Evolutionary conservation across 1,140 invertebrate species (phyloP).

Genomic region (Aphelinus certus): DNA sequence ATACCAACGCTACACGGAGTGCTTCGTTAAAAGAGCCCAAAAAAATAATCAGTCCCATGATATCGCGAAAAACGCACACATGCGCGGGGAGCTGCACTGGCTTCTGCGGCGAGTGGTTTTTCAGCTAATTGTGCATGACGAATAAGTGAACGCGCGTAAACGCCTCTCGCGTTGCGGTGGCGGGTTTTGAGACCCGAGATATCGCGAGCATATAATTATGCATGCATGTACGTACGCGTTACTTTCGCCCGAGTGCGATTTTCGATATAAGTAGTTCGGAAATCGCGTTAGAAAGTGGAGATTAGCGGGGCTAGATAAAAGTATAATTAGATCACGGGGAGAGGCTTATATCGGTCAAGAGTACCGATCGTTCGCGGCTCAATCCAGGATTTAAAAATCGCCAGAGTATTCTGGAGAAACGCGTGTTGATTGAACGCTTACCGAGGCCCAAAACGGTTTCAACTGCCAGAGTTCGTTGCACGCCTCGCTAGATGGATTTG

Average conservation of each 20-base stretch:
- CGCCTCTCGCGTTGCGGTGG: too few relatives aligned
- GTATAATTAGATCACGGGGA: conserved; percentile 28
- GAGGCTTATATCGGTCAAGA: conserved; percentile 21
- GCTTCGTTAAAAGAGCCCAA: too few relatives aligned
- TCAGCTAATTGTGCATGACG: conserved; percentile 23
- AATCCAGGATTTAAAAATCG: conserved; percentile 4
- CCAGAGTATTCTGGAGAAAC: background rate
- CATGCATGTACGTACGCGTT: background rate
- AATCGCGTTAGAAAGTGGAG: conserved; percentile 46
- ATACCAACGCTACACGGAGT: too few relatives aligned
- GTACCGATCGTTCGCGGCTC: background rate
- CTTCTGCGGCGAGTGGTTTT: background rate
- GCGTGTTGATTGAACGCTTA: too few relatives aligned
- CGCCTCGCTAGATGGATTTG: too few relatives aligned
- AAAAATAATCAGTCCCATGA: background rate
- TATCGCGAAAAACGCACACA: background rate
- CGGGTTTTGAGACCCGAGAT: too few relatives aligned
- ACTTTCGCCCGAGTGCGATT: conserved; percentile 46
- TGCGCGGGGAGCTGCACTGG: background rate
- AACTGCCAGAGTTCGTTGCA: too few relatives aligned
- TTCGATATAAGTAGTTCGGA: conserved; percentile 34
- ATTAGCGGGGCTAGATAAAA: conserved; percentile 17
- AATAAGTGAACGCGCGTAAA: background rate
- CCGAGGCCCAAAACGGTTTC: too few relatives aligned
- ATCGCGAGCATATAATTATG: too few relatives aligned